A percentile compares a stretch with the other conserved stretches of the same genome.
Evolutionary conservation across 2,888 invertebrate species (phyloP).

Genomic region (Lasius platythorax): DNA sequence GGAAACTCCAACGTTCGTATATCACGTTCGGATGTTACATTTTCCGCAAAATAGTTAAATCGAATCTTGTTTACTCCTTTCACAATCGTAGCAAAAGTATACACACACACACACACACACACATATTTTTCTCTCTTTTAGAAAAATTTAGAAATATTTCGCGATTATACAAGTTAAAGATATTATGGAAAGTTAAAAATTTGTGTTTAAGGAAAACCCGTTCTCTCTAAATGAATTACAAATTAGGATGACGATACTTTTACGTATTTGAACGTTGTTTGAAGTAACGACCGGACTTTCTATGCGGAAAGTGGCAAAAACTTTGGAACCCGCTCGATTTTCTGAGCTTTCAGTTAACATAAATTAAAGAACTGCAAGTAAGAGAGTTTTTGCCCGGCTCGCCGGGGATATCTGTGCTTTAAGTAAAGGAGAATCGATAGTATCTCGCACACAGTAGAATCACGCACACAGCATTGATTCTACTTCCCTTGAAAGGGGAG

Average conservation of each 20-base stretch:
- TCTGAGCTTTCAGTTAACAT: conserved; percentile 55
- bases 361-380: conserved; percentile 56
- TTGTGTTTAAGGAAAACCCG: background rate
- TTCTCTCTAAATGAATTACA: conserved; percentile 30
- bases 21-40: background rate
- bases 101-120: no score
- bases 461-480: conserved; percentile 46
- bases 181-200: background rate
- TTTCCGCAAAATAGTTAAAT: background rate
- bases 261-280: conserved; percentile 36
- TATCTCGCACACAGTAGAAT: conserved; percentile 26
- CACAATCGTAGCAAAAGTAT: background rate
- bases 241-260: conserved; percentile 48
- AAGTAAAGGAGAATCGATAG: conserved; percentile 53
- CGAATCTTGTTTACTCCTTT: background rate
- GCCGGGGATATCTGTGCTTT: conserved; percentile 39
- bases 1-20: background rate
- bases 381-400: conserved; percentile 43
- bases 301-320: conserved; percentile 34
- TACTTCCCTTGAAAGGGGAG: conserved; percentile 41
- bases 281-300: conserved; percentile 50
- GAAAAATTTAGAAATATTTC: background rate
- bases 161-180: conserved; percentile 5
- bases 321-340: conserved; percentile 42
- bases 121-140: background rate